These are phyloP conservation scores for Rhineura floridana DNA, from an alignment of 2,113 vertebrate genomes.

Conservation along the genomic window DNA sequence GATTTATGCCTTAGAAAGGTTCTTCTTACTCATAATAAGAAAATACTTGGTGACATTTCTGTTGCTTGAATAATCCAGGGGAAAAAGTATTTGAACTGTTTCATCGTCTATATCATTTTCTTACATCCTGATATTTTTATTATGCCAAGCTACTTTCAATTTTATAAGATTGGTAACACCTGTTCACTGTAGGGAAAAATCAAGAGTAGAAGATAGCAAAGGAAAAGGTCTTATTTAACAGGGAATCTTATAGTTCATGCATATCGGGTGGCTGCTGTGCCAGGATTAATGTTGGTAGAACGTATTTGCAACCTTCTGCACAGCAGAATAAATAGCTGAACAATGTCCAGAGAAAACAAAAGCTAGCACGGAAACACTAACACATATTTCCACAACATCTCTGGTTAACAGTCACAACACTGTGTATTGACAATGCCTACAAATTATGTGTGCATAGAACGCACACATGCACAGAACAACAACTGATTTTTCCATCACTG, in stretches of 20 bases:
- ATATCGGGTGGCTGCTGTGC: too few species aligned
- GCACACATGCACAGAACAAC: not conserved
- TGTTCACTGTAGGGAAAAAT: constrained; percentile 12
- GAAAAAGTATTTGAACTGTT: constrained; percentile 2
- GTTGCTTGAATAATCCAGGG: constrained; percentile 23
- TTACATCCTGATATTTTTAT: constrained; percentile 23
- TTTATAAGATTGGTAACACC: constrained; percentile 23
- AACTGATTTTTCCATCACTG: too few species aligned
- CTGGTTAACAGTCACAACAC: not conserved
- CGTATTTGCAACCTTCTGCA: not conserved
- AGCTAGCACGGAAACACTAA: not conserved
- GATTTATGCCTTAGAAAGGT: constrained; percentile 45
- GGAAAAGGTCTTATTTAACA: not conserved
- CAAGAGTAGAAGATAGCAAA: constrained; percentile 17
- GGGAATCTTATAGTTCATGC: not conserved
- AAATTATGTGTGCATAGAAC: not conserved
- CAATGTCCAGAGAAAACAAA: not conserved
- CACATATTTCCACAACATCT: too few species aligned
- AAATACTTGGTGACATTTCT: constrained; percentile 25
- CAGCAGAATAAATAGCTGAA: not conserved
- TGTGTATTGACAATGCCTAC: not conserved
- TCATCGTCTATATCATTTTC: not conserved
- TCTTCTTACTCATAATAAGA: not conserved
- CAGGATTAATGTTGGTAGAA: not conserved
- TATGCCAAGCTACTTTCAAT: constrained; percentile 16